A percentile compares a stretch with the other conserved stretches of the same genome.
Conservation (phyloP, 2,888 invertebrate species). For the Melanotus villosus region DNA sequence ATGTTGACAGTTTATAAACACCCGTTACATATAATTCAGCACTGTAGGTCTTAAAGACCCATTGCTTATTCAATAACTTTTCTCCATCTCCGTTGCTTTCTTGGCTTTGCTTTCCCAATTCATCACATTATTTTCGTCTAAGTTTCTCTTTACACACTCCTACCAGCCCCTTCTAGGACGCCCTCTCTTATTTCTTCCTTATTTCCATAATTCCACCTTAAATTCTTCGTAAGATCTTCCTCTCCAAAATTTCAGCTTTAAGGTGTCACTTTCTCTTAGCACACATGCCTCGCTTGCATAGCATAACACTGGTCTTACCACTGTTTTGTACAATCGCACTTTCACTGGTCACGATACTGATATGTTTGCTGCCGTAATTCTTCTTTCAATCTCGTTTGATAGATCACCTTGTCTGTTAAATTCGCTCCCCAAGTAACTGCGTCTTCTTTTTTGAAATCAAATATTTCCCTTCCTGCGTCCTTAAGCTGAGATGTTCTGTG, state of each 20-base stretch:
- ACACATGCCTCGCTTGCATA: no score
- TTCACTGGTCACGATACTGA: neutral
- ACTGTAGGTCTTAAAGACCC: neutral
- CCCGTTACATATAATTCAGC: no score
- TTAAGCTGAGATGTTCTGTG: neutral
- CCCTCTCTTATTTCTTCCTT: neutral
- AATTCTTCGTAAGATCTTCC: neutral
- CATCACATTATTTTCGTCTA: neutral
- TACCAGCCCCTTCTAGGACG: neutral
- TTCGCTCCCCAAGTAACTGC: neutral
- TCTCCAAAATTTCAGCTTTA: neutral
- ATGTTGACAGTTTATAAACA: no score
- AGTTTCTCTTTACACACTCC: neutral
- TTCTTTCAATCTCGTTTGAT: neutral
- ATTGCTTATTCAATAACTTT: neutral
- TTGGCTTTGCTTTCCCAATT: neutral
- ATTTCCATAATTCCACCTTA: neutral
- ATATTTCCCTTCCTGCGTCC: neutral
- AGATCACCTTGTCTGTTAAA: neutral
- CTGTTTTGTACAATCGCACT: neutral
- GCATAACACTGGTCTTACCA: neutral
- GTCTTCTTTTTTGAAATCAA: neutral
- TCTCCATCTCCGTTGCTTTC: no score
- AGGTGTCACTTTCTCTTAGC: no score
- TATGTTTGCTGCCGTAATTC: neutral